Evolutionary conservation across 2,113 vertebrate genomes (phyloP).

Genomic region (Cyphomyrus plagiostoma): DNA sequence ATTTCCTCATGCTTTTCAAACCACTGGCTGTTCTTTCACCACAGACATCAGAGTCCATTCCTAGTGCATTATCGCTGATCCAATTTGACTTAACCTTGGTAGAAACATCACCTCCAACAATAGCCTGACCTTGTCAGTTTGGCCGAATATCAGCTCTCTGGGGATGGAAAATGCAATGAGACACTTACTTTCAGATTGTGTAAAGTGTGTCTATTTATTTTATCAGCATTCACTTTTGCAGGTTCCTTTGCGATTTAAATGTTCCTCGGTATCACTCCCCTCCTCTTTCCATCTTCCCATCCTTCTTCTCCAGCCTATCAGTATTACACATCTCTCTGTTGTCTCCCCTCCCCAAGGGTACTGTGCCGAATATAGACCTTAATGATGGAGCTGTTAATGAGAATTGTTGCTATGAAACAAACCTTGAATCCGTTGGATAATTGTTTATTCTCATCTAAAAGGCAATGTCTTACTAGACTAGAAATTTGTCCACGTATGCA

Average conservation of each 20-base stretch:
- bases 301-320: conserved; percentile 24
- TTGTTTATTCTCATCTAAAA: conserved; percentile 37
- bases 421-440: conserved; percentile 42
- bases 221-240: conserved; percentile 15
- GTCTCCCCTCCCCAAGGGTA: conserved; percentile 36
- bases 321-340: conserved; percentile 35
- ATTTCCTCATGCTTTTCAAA: conserved; percentile 23
- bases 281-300: conserved; percentile 3
- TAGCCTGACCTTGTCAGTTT: conserved; percentile 53
- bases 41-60: conserved; percentile 23
- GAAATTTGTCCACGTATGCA: conserved; percentile 4
- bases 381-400: conserved; percentile 38
- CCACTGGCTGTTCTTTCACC: conserved; percentile 22
- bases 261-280: not conserved
- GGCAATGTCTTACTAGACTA: conserved; percentile 6
- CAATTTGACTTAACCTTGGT: conserved; percentile 61
- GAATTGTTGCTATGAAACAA: conserved; percentile 48
- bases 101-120: conserved; percentile 50
- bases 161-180: conserved; percentile 29
- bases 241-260: conserved; percentile 20
- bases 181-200: conserved; percentile 22
- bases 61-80: conserved; percentile 44
- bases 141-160: conserved; percentile 44
- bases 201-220: conserved; percentile 26
- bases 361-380: conserved; percentile 42